A percentile compares a stretch with the other conserved stretches of the same genome.
Conservation (phyloP, 2,797 vertebrate genomes). For the Ctenosaura bakeri region DNA sequence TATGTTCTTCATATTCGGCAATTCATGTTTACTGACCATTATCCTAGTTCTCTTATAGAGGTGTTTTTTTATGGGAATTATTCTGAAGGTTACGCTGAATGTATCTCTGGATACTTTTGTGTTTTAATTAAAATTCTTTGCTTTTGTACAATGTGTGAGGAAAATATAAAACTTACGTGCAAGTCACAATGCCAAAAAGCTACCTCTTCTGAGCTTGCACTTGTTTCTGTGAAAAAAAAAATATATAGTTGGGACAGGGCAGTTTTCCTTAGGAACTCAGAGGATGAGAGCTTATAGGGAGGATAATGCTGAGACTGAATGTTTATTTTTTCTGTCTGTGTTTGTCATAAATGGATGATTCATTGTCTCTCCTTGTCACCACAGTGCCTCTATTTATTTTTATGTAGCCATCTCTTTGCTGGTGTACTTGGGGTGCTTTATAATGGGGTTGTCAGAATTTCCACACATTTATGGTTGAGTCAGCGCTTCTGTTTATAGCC, state of each 20-base stretch:
- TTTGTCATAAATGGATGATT: background rate
- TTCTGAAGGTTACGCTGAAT: background rate
- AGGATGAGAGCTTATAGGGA: background rate
- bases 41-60: background rate
- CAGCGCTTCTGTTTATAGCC: background rate
- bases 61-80: background rate
- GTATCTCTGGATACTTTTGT: background rate
- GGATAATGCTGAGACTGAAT: background rate
- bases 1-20: background rate
- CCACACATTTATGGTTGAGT: slow-evolving; percentile 1
- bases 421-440: background rate
- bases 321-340: background rate
- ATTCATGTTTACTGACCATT: background rate
- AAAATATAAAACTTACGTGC: background rate
- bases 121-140: background rate
- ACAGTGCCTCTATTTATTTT: slow-evolving; percentile 13
- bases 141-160: background rate
- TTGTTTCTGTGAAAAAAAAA: background rate
- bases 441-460: slow-evolving; percentile 1
- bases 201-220: slow-evolving; percentile 1
- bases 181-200: background rate
- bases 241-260: background rate
- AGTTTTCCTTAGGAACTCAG: background rate
- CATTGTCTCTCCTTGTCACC: background rate
- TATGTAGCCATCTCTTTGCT: background rate